Percentiles rank a stretch among this genome's conserved stretches.
These are phyloP conservation scores for Napeogenes sylphis DNA, from an alignment of 2,888 invertebrate species.

Conservation along the genomic window DNA sequence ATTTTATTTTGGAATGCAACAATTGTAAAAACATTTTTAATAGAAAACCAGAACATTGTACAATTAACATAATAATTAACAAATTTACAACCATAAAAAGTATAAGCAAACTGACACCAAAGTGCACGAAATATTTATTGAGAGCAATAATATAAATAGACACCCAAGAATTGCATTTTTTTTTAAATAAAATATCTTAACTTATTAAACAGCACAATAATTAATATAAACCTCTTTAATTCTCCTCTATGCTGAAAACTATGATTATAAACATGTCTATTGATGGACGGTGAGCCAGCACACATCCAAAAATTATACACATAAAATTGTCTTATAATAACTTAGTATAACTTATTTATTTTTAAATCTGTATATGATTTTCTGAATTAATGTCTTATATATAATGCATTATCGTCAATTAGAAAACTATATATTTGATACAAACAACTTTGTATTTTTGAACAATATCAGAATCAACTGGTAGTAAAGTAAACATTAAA, in stretches of 20 bases:
- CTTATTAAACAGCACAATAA: conserved; percentile 17
- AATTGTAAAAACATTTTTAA: background rate
- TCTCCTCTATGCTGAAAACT: background rate
- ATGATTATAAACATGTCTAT: no score
- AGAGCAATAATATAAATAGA: conserved; percentile 50
- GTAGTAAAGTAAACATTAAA: no score
- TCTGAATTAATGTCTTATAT: no score
- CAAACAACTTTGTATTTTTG: no score
- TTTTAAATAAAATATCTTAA: conserved; percentile 18
- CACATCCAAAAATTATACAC: no score
- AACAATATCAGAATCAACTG: no score
- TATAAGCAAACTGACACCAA: conserved; percentile 43
- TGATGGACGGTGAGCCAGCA: no score
- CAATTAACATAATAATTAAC: conserved; percentile 23
- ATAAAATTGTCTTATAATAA: no score
- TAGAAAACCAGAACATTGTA: conserved; percentile 19
- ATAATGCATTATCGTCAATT: no score
- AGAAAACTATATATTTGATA: no score
- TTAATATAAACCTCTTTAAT: conserved; percentile 32
- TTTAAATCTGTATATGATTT: no score
- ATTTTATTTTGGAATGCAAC: background rate
- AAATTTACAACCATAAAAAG: conserved; percentile 36
- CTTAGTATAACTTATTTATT: no score
- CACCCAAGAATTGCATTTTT: conserved; percentile 42
- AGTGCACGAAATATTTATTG: conserved; percentile 49